These are phyloP conservation scores for Cataglyphis cursor DNA, from an alignment of 2,888 invertebrate genomes.

Conservation along the genomic window DNA sequence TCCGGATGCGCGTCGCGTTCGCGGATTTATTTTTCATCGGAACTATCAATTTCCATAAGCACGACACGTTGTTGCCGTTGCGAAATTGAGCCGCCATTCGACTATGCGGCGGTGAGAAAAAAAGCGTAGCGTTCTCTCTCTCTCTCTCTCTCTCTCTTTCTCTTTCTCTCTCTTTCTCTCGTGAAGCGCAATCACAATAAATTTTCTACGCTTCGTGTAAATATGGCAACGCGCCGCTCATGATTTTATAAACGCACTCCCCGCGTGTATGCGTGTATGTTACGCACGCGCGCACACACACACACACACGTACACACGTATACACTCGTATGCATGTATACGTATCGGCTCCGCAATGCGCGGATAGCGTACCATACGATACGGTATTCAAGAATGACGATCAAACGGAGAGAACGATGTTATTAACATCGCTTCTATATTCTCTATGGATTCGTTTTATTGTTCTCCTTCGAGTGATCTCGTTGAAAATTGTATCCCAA, in stretches of 20 bases:
- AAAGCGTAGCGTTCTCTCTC: not conserved
- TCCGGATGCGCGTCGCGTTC: not conserved
- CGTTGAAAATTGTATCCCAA: slow-evolving; percentile 38
- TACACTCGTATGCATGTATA: no score
- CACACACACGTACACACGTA: not conserved
- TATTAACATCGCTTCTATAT: slow-evolving; percentile 43
- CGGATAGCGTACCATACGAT: slow-evolving; percentile 23
- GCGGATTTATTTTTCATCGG: slow-evolving; percentile 65
- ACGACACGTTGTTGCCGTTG: slow-evolving; percentile 53
- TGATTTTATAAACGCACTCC: slow-evolving; percentile 76
- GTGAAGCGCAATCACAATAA: slow-evolving; percentile 81
- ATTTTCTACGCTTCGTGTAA: slow-evolving; percentile 77
- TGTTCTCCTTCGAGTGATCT: not conserved
- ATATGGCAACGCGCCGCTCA: slow-evolving; percentile 74
- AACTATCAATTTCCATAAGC: slow-evolving; percentile 68
- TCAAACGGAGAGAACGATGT: slow-evolving; percentile 48
- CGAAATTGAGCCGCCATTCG: slow-evolving; percentile 53
- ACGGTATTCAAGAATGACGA: slow-evolving; percentile 29
- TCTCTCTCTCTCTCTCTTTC: slow-evolving; percentile 55
- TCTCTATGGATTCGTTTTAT: slow-evolving; percentile 39
- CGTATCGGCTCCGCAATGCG: not conserved
- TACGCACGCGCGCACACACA: not conserved
- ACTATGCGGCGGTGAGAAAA: slow-evolving; percentile 11
- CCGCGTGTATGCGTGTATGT: slow-evolving; percentile 29
- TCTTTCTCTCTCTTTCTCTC: slow-evolving; percentile 53